A percentile compares a stretch with the other conserved stretches of the same genome.
Conservation (phyloP, 2,888 invertebrate genomes). For the Rhingia campestris region DNA sequence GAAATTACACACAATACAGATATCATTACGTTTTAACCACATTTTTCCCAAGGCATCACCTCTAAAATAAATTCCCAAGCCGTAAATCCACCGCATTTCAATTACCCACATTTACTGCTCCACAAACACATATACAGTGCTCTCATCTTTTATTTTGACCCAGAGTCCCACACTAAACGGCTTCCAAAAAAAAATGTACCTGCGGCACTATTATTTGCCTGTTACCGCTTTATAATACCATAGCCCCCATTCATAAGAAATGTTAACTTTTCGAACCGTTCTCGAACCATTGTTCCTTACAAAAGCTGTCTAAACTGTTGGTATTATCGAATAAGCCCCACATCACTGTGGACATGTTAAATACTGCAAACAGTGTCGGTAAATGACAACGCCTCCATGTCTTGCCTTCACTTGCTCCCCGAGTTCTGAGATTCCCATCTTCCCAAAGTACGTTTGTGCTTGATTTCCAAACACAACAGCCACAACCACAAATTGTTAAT, state of each 20-base stretch:
- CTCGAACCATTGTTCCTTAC: constrained; percentile 53
- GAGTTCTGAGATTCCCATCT: constrained; percentile 46
- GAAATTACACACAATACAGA: too few relatives aligned
- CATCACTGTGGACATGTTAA: constrained; percentile 63
- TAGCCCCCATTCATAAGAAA: constrained; percentile 17
- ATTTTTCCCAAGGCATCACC: neutral
- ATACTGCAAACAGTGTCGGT: constrained; percentile 47
- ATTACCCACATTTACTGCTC: constrained; percentile 24
- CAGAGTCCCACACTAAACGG: constrained; percentile 20
- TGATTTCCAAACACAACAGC: constrained; percentile 51
- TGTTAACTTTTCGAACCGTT: constrained; percentile 33
- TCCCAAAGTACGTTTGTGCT: constrained; percentile 36
- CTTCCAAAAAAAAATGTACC: constrained; percentile 31
- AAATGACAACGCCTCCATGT: constrained; percentile 54
- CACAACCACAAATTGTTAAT: constrained; percentile 71
- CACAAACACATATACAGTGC: constrained; percentile 8
- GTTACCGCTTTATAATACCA: constrained; percentile 7
- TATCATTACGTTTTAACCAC: neutral
- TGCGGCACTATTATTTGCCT: constrained; percentile 37
- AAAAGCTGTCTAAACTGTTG: constrained; percentile 54
- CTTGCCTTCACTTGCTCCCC: constrained; percentile 47
- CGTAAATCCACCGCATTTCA: constrained; percentile 18
- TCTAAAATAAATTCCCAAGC: constrained; percentile 23
- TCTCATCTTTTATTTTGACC: constrained; percentile 2
- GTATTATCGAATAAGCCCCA: constrained; percentile 55